A percentile compares a stretch with the other conserved stretches of the same genome.
Evolutionary conservation across 1,140 invertebrate genomes (phyloP).

Genomic region (Bacillus rossius): DNA sequence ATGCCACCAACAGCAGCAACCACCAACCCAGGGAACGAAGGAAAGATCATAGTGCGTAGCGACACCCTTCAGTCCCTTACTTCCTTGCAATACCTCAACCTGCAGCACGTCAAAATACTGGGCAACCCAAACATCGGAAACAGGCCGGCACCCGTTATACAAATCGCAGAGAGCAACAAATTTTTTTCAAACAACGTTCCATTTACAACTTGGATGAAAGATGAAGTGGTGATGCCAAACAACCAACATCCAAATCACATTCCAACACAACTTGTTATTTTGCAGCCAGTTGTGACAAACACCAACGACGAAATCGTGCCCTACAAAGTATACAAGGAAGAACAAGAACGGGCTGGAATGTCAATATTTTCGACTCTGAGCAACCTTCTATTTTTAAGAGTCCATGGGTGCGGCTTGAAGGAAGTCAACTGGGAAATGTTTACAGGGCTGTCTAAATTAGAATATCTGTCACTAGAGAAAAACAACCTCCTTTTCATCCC

Average conservation of each 20-base stretch:
- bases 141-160: background rate
- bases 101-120: conserved; percentile 8
- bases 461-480: conserved; percentile 54
- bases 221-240: too few relatives aligned
- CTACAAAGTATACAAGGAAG: conserved; percentile 54
- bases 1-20: background rate
- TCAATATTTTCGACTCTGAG: conserved; percentile 50
- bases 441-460: conserved; percentile 51
- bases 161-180: too few relatives aligned
- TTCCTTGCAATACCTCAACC: conserved; percentile 9
- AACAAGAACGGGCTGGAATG: conserved; percentile 42
- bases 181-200: too few relatives aligned
- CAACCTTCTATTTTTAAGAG: conserved; percentile 49
- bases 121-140: background rate
- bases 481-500: conserved; percentile 58
- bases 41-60: background rate
- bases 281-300: too few relatives aligned
- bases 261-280: too few relatives aligned
- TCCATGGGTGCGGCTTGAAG: conserved; percentile 52
- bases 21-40: background rate
- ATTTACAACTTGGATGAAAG: too few relatives aligned
- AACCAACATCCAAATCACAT: too few relatives aligned
- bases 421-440: conserved; percentile 65
- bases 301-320: conserved; percentile 37
- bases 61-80: background rate